These are phyloP conservation scores for Arothron firmamentum DNA, from an alignment of 2,113 vertebrate genomes.

Conservation along the genomic window DNA sequence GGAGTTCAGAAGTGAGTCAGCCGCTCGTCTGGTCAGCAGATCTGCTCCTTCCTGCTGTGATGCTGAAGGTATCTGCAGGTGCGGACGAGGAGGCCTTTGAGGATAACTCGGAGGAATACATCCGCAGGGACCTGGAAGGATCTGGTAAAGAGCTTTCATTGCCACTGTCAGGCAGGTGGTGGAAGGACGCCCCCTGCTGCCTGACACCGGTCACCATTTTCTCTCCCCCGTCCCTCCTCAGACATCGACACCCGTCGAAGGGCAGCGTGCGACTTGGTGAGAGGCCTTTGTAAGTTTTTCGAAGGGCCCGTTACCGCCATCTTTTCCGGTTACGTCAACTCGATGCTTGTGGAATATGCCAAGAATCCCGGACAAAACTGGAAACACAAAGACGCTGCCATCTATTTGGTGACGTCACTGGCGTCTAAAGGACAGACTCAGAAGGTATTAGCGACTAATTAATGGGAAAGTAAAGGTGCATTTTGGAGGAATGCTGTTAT, in stretches of 20 bases:
- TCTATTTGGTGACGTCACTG: slow-evolving; percentile 95
- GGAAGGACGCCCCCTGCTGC: too few relatives aligned
- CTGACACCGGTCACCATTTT: neutral
- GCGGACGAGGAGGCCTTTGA: slow-evolving; percentile 99
- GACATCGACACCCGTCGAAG: slow-evolving; percentile 97
- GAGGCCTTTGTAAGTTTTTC: slow-evolving; percentile 96
- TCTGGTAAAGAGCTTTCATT: slow-evolving; percentile 79
- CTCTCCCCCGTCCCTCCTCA: slow-evolving; percentile 42
- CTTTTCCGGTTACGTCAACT: slow-evolving; percentile 97
- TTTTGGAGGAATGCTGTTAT: neutral
- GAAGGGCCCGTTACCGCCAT: slow-evolving; percentile 95
- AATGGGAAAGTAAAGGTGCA: neutral
- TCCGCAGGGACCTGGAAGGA: slow-evolving; percentile 95
- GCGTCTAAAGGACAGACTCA: slow-evolving; percentile 98
- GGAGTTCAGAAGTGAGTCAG: slow-evolving; percentile 94
- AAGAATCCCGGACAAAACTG: slow-evolving; percentile 92
- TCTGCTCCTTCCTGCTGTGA: neutral
- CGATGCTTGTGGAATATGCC: slow-evolving; percentile 92
- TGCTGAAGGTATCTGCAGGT: slow-evolving; percentile 69
- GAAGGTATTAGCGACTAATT: slow-evolving; percentile 77
- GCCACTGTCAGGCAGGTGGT: too few relatives aligned
- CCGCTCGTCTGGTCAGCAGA: neutral
- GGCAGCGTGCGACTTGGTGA: slow-evolving; percentile 94
- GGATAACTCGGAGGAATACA: slow-evolving; percentile 98
- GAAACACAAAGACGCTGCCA: slow-evolving; percentile 99